These are phyloP conservation scores for Pipistrellus pipistrellus DNA, from an alignment of 2,797 vertebrate species.

Conservation along the genomic window DNA sequence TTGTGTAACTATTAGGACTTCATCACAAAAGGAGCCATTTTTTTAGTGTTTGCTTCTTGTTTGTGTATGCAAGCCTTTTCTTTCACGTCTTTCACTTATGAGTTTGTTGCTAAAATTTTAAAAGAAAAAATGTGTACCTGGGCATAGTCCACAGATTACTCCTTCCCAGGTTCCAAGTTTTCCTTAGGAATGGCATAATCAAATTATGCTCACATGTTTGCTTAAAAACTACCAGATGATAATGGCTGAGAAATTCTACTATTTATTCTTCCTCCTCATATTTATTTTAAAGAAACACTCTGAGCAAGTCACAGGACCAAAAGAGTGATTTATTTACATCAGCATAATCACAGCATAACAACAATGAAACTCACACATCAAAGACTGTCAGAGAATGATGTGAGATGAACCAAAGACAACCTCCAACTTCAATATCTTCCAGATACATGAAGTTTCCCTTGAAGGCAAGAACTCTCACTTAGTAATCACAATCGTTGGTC, in stretches of 20 bases:
- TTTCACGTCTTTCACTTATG: conserved; percentile 72
- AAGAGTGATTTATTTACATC: conserved; percentile 62
- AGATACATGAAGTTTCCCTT: not conserved
- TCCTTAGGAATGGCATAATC: conserved; percentile 20
- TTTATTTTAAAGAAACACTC: conserved; percentile 61
- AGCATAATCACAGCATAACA: conserved; percentile 44
- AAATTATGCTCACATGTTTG: not conserved
- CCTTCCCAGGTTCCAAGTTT: not conserved
- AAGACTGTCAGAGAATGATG: conserved; percentile 35
- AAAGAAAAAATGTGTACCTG: not conserved
- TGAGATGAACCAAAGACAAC: not conserved
- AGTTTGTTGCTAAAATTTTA: conserved; percentile 38
- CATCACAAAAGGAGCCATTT: conserved; percentile 73
- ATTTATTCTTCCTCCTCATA: conserved; percentile 29
- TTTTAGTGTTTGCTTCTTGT: conserved; percentile 78
- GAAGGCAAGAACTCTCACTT: not conserved
- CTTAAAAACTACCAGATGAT: conserved; percentile 60
- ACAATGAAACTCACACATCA: conserved; percentile 27
- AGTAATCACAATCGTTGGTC: not conserved
- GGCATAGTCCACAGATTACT: not conserved
- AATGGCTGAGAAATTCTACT: not conserved
- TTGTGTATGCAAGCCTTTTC: conserved; percentile 76
- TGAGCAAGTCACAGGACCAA: conserved; percentile 57
- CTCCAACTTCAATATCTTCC: conserved; percentile 40
- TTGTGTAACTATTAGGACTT: conserved; percentile 66